Evolutionary conservation across 1,140 invertebrate genomes (phyloP), one percentile per base, ranked within the genome.

Genomic region (Atta cephalotes): DNA sequence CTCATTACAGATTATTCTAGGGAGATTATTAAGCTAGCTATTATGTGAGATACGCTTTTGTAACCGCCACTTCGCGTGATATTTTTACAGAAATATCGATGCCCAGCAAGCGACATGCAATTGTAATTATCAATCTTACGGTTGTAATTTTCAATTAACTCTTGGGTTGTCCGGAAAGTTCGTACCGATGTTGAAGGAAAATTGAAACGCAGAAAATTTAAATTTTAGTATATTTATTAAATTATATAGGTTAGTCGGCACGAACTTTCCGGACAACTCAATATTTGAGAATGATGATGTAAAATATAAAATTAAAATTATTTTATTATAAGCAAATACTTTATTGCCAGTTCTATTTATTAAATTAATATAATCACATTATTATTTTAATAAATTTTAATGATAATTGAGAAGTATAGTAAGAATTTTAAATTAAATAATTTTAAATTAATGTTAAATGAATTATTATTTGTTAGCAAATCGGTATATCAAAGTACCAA

Each of bases 11-110:
- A 72, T 72, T 74, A 82, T 60, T 82, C 56, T 21, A 21, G 68
- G 35, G 49, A 56, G 68, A 74, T 82, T 72, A 28, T 25, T 31
- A 74, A 60, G 39, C 68, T 56, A 39, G 56, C 39, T 81, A 28
- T 81, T 81, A 81, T 70, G 78, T 68, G 78, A 56, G 39, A 82
- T 82, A 74, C 53, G 79, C 53, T 74, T 82, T 74, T 60, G 68
- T 74, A 72, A 82, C 35, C 25, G 35, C 35, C 18, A 39, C 21
- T 88, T 86, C 88, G 76, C 85, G 87, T 90, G 87, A 90, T 77
- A 80, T 49, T 58, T 60, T 85, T 77, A 51, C 31, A n/a, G n/a
- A 58, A 53, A 18, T 72, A 51, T 72, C 66, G 53, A 72, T 72
- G 25, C 25, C 21, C 21, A 6, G 21, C 35, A 71, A n/a, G 25